Evolutionary conservation across 2,113 vertebrate genomes (phyloP), one percentile per base, ranked within the genome.

Genomic region (Otocyon megalotis): DNA sequence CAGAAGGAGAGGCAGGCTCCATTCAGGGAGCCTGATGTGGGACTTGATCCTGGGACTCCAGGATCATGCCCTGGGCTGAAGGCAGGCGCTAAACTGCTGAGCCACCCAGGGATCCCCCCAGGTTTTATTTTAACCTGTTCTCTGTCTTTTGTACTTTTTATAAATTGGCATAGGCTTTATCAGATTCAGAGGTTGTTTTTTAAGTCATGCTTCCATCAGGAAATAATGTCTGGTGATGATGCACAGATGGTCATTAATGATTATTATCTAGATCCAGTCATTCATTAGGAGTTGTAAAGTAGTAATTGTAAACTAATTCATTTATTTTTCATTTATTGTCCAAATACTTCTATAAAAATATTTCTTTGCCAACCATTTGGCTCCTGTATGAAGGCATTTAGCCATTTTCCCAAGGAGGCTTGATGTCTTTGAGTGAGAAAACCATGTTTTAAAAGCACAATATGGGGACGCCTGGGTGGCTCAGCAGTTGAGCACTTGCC

Each of bases 381-480:
- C 50, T 76, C 19, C 48, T 43, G 7, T 83, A 74, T 81, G 56
- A 89, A 74, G 16, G 10, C 72, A 67, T 17, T 88, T n/a, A 85
- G 74, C 48, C n/a, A 56, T 83, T 84, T 88, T 88, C 22, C 20
- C 58, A 54, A 82, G 56, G 53, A 83, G n/a, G 19, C 67, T 56
- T 89, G 86, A 62, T 74, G 89, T 90, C 86, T 94, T 83, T 58
- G 37, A 58, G 63, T 76, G 56, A 63, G 48, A 76, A 84, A 93
- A 62, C 63, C 1, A 6, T 90, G 19, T 65, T 90, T 80, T 67
- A 26, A 81, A 80, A 56, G 32, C 2, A 74, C 22, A 72, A 4
- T 62, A 22, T 28, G 24, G 60, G 62, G 1, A 26, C 26, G 28
- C 26, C 62, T 63, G 62, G 11, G 12, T 63, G 62, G 24, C 26